A percentile compares a stretch with the other conserved stretches of the same genome.
phyloP scores from a whole-genome alignment of 2,113 vertebrate species.

The Clarias gariepinus region DNA sequence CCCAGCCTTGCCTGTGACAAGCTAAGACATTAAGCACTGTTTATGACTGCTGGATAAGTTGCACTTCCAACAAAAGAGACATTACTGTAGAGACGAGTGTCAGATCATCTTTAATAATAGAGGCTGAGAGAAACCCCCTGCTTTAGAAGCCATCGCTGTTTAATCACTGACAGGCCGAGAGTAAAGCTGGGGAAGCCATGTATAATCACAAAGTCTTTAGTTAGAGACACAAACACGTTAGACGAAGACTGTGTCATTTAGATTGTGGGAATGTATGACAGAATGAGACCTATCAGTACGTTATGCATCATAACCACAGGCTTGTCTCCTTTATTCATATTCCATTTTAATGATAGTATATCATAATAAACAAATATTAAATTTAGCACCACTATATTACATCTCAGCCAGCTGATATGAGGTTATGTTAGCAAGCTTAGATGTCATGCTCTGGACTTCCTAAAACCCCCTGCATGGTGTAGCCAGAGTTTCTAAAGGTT shows the following conservation, averaged over 20 bases:
- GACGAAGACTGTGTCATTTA: slow-evolving; percentile 2
- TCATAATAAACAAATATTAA: not conserved
- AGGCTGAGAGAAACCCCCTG: not conserved
- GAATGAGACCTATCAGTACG: not conserved
- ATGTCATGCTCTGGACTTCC: not conserved
- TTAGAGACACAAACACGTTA: slow-evolving; percentile 24
- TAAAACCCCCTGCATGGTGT: not conserved
- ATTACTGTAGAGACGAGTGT: not conserved
- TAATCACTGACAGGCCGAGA: slow-evolving; percentile 5
- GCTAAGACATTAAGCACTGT: slow-evolving; percentile 14
- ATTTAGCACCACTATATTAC: not conserved
- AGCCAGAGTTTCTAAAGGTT: not conserved
- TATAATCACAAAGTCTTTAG: slow-evolving; percentile 25
- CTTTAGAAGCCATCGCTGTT: slow-evolving; percentile 10
- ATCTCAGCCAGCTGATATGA: not conserved
- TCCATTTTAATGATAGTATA: not conserved
- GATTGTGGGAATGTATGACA: slow-evolving; percentile 32
- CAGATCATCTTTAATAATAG: slow-evolving; percentile 19
- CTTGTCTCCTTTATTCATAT: not conserved
- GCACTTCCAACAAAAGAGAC: slow-evolving; percentile 19
- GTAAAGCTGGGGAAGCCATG: not conserved
- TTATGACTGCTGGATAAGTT: slow-evolving; percentile 5
- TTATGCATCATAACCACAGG: not conserved
- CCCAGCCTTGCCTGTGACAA: not conserved
- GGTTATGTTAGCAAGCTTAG: not conserved